phyloP scores from a whole-genome alignment of 2,113 vertebrate species.

The Antechinus flavipes region DNA sequence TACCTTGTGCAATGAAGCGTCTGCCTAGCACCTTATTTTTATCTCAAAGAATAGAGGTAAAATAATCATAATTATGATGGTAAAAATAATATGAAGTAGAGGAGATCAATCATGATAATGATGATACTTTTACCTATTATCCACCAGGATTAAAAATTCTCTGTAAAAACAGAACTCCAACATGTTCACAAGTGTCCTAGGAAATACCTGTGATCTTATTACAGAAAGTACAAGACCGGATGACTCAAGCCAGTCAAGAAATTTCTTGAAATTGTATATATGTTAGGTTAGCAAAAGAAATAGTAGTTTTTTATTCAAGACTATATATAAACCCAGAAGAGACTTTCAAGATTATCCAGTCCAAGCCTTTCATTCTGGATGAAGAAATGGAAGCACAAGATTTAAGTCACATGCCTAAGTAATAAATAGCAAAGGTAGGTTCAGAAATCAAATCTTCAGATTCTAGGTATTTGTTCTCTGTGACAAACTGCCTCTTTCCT shows the following conservation, averaged over 20 bases:
- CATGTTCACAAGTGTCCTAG: not conserved
- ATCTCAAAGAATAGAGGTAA: not conserved
- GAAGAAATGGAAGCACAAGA: not conserved
- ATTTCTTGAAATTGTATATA: not conserved
- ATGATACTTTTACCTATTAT: not conserved
- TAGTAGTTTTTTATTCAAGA: not conserved
- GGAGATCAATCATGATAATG: not conserved
- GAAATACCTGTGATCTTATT: not conserved
- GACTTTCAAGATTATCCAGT: not conserved
- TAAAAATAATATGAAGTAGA: not conserved
- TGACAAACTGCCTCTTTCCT: not conserved
- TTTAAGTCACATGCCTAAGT: not conserved
- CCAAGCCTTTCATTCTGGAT: not conserved
- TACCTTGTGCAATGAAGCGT: not conserved
- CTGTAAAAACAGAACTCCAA: not conserved
- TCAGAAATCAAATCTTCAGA: not conserved
- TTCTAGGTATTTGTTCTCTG: not conserved
- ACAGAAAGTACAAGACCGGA: not conserved
- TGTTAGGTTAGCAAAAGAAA: not conserved
- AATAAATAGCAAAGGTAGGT: not conserved
- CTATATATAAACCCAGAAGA: not conserved
- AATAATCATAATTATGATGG: not conserved
- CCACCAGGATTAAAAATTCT: not conserved
- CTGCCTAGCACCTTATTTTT: not conserved
- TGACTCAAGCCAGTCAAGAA: not conserved